Percentiles rank a stretch among this genome's conserved stretches.
These are phyloP conservation scores for Leuciscus idus DNA, from an alignment of 2,113 vertebrate species.

Conservation along the genomic window DNA sequence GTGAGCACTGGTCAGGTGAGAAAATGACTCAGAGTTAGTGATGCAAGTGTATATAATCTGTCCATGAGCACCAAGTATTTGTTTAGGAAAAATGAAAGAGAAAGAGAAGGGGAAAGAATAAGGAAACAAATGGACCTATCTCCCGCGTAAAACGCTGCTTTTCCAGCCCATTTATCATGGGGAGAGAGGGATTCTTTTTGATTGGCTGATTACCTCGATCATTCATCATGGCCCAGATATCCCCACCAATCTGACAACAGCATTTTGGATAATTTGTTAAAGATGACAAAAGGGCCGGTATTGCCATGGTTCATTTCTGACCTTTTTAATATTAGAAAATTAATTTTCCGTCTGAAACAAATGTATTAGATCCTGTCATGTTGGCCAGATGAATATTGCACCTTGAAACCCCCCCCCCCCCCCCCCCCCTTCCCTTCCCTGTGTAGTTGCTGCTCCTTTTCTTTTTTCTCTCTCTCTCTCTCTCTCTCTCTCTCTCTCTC, in stretches of 20 bases:
- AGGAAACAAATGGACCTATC: constrained; percentile 78
- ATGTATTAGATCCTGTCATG: constrained; percentile 92
- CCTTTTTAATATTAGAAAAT: constrained; percentile 98
- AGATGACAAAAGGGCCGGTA: constrained; percentile 90
- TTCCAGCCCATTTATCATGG: constrained; percentile 79
- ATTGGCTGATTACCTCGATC: constrained; percentile 88
- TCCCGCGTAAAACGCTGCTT: constrained; percentile 69
- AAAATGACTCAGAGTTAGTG: constrained; percentile 74
- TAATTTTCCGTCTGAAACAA: constrained; percentile 94
- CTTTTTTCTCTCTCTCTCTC: neutral
- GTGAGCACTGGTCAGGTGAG: constrained; percentile 73
- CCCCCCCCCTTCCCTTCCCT: constrained; percentile 54
- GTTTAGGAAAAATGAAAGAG: constrained; percentile 59
- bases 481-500: neutral
- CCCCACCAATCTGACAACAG: constrained; percentile 87
- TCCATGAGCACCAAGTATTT: constrained; percentile 66
- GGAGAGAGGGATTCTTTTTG: constrained; percentile 84
- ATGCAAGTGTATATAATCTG: constrained; percentile 79
- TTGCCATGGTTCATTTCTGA: constrained; percentile 88
- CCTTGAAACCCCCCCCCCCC: constrained; percentile 78
- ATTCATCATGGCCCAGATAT: constrained; percentile 86
- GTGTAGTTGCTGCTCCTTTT: constrained; percentile 28
- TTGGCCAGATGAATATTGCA: constrained; percentile 82
- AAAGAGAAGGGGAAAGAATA: constrained; percentile 60
- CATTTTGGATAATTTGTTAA: constrained; percentile 96